phyloP scores from a whole-genome alignment of 1,140 invertebrate species.

The Diorhabda elongata region DNA sequence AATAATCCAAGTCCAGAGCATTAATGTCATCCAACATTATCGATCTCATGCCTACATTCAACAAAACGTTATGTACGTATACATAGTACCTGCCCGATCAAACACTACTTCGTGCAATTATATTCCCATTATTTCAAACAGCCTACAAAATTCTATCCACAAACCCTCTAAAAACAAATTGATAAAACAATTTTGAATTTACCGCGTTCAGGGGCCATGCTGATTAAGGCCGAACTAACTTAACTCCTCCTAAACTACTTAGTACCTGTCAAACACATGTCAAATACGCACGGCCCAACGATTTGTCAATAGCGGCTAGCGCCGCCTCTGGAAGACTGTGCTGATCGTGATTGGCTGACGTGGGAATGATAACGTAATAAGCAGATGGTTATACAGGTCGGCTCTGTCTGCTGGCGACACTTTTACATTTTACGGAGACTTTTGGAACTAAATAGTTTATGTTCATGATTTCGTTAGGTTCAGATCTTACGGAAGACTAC shows the following conservation, averaged over 20 bases:
- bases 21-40: neutral
- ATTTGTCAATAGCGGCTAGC: conserved; percentile 43
- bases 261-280: conserved; percentile 45
- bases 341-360: conserved; percentile 39
- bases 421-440: conserved; percentile 26
- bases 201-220: conserved; percentile 44
- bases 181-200: conserved; percentile 38
- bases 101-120: conserved; percentile 11
- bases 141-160: conserved; percentile 9
- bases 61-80: neutral
- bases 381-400: conserved; percentile 30
- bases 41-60: neutral
- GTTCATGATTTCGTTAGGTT: conserved; percentile 24
- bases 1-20: no score
- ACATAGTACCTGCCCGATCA: conserved; percentile 4
- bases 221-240: conserved; percentile 43
- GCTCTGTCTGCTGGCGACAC: conserved; percentile 43
- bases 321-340: conserved; percentile 39
- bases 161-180: conserved; percentile 4
- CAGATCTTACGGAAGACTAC: conserved; percentile 16
- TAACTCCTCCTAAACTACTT: conserved; percentile 47
- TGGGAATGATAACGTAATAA: conserved; percentile 44
- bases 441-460: conserved; percentile 31
- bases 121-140: conserved; percentile 7
- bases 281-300: conserved; percentile 43